Evolutionary conservation across 2,797 vertebrate genomes (phyloP).

Genomic region (Okamejei kenojei): DNA sequence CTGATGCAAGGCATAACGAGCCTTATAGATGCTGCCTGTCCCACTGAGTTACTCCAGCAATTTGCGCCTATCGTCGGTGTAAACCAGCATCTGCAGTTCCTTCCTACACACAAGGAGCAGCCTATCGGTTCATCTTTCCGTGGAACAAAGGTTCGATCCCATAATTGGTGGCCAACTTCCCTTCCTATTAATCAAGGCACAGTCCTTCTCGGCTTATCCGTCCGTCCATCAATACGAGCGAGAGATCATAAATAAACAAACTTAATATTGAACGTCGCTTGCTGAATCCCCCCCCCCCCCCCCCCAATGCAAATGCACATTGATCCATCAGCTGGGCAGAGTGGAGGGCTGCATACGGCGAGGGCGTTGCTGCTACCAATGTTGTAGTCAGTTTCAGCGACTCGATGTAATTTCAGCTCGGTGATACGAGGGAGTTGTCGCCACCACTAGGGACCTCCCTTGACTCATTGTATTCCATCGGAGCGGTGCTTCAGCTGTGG

Average conservation of each 20-base stretch:
- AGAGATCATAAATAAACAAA: neutral
- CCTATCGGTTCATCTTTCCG: neutral
- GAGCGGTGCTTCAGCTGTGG: constrained; percentile 10
- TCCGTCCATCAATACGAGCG: neutral
- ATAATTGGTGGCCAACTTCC: neutral
- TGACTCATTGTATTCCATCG: constrained; percentile 20
- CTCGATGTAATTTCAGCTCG: neutral
- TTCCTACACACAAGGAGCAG: no score
- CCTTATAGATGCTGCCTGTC: no score
- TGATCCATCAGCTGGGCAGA: neutral
- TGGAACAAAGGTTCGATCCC: neutral
- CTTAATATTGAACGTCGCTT: neutral
- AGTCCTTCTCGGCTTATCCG: no score
- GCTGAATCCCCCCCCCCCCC: neutral
- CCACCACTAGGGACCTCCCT: constrained; percentile 34
- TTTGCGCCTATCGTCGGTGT: no score
- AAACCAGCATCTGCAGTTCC: no score
- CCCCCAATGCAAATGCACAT: neutral
- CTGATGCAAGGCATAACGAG: no score
- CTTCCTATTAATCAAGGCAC: neutral
- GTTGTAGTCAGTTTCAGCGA: neutral
- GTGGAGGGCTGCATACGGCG: neutral
- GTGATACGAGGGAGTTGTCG: constrained; percentile 3
- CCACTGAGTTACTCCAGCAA: no score
- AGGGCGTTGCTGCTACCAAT: neutral